These are phyloP conservation scores for Parnassius orleans DNA, from an alignment of 2,888 invertebrate genomes.

Conservation along the genomic window DNA sequence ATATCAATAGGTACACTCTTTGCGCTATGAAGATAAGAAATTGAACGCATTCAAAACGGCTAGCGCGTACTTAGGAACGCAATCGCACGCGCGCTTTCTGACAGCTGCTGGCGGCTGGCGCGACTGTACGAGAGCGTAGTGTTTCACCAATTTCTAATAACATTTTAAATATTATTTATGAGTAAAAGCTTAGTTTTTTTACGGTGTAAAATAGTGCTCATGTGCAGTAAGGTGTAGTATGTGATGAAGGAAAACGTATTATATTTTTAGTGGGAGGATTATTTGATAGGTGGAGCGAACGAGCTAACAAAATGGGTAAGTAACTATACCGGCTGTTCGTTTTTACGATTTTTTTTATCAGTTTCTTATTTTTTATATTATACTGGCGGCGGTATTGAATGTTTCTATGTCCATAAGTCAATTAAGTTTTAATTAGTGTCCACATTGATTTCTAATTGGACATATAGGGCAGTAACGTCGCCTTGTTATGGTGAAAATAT, in stretches of 20 bases:
- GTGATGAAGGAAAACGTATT: conserved; percentile 56
- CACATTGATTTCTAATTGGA: conserved; percentile 37
- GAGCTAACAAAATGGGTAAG: conserved; percentile 69
- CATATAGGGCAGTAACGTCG: conserved; percentile 31
- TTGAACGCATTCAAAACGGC: conserved; percentile 35
- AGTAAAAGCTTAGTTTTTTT: conserved; percentile 34
- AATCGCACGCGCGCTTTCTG: conserved; percentile 49
- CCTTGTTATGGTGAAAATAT: conserved; percentile 60
- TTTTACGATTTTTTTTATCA: conserved; percentile 28
- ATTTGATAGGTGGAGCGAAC: conserved; percentile 38
- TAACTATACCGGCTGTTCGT: conserved; percentile 51
- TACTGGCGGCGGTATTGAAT: neutral
- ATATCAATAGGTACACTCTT: too few species aligned
- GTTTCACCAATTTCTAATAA: conserved; percentile 30
- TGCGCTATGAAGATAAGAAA: conserved; percentile 29
- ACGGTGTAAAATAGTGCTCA: conserved; percentile 40
- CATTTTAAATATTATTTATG: conserved; percentile 35
- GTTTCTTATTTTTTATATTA: conserved; percentile 6
- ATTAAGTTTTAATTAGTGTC: neutral
- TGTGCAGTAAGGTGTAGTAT: conserved; percentile 47
- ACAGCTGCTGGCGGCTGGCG: conserved; percentile 40
- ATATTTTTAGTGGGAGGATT: conserved; percentile 41
- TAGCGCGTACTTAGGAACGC: conserved; percentile 45
- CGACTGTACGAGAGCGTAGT: neutral
- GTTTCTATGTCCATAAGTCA: neutral